phyloP scores from a whole-genome alignment of 2,113 vertebrate species.

The Melanerpes aurifrons region DNA sequence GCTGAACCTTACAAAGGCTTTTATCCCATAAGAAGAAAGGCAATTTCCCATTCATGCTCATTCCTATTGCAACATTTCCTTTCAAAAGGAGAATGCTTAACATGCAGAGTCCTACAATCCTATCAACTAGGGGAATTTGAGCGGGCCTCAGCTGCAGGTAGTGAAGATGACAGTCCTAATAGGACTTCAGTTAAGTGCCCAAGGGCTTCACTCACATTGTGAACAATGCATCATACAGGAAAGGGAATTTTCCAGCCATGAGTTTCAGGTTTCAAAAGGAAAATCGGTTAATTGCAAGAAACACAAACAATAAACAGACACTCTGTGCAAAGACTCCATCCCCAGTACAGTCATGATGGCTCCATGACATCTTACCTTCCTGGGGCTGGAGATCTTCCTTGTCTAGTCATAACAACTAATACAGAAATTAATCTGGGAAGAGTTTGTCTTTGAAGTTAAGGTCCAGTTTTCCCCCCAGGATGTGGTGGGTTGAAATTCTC shows the following conservation, averaged over 20 bases:
- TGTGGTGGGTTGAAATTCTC: too few relatives aligned
- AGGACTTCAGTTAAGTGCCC: not conserved
- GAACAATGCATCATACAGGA: not conserved
- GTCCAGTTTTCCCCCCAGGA: not conserved
- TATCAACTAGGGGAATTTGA: not conserved
- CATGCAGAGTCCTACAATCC: not conserved
- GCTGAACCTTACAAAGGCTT: not conserved
- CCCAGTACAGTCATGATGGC: not conserved
- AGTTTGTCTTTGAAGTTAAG: not conserved
- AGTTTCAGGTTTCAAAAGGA: conserved; percentile 22
- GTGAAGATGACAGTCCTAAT: not conserved
- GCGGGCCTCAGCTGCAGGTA: not conserved
- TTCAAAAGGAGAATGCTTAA: not conserved
- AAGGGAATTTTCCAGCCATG: not conserved
- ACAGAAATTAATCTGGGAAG: not conserved
- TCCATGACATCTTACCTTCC: conserved; percentile 29
- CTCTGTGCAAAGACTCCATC: not conserved
- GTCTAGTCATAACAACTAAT: conserved; percentile 24
- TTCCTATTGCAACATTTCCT: not conserved
- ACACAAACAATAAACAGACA: not conserved
- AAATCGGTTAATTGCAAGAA: conserved; percentile 6
- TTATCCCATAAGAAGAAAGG: not conserved
- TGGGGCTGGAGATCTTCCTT: conserved; percentile 3
- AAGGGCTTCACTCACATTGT: not conserved
- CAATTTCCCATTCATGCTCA: not conserved